A percentile compares a stretch with the other conserved stretches of the same genome.
Evolutionary conservation across 2,888 invertebrate species (phyloP).

Genomic region (Tortrix viridana): DNA sequence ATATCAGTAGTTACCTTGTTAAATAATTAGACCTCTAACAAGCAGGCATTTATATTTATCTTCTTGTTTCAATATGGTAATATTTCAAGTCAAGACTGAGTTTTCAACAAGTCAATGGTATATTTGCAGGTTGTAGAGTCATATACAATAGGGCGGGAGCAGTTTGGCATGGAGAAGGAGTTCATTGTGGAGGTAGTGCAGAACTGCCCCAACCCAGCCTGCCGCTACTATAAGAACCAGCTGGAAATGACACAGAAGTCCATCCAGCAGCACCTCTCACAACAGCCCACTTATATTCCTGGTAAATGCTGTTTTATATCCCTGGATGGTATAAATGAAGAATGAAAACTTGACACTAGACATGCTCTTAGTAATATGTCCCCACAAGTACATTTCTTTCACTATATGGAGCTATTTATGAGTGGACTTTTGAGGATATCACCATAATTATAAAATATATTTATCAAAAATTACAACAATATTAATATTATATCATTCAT

Average conservation of each 20-base stretch:
- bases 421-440: too few relatives aligned
- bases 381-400: too few relatives aligned
- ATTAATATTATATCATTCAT: too few relatives aligned
- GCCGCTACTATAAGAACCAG: slow-evolving; percentile 94
- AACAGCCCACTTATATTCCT: slow-evolving; percentile 82
- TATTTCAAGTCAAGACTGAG: neutral
- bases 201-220: slow-evolving; percentile 94
- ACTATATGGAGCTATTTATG: too few relatives aligned
- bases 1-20: too few relatives aligned
- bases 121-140: slow-evolving; percentile 89
- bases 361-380: too few relatives aligned
- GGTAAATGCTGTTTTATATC: slow-evolving; percentile 52
- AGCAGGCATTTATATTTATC: too few relatives aligned
- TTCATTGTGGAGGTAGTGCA: slow-evolving; percentile 95
- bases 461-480: too few relatives aligned
- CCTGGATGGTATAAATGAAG: neutral
- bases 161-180: slow-evolving; percentile 95
- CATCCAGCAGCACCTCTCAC: slow-evolving; percentile 86
- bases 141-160: slow-evolving; percentile 92
- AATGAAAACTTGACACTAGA: too few relatives aligned
- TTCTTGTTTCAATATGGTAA: neutral
- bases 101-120: neutral
- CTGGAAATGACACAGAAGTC: slow-evolving; percentile 89
- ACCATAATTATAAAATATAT: too few relatives aligned
- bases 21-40: too few relatives aligned